phyloP scores from a whole-genome alignment of 2,888 invertebrate species.

The Drosophila stalkeri region DNA sequence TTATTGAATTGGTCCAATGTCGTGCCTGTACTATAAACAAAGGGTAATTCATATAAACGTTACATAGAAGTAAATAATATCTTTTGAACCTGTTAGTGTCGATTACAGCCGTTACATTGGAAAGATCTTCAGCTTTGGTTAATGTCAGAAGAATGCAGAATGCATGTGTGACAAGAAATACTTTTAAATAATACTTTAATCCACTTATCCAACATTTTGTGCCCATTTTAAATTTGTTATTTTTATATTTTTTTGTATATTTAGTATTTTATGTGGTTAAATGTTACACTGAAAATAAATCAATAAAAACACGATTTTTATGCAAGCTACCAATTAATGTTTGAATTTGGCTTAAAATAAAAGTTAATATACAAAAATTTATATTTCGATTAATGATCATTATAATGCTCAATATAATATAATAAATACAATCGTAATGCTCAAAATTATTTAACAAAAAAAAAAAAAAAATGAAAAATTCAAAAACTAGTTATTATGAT shows the following conservation, averaged over 20 bases:
- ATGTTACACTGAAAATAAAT: slow-evolving; percentile 32
- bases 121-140: slow-evolving; percentile 28
- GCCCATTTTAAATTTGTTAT: slow-evolving; percentile 17
- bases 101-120: slow-evolving; percentile 8
- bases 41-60: background rate
- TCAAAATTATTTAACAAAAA: background rate
- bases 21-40: slow-evolving; percentile 1
- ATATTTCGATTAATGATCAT: too few relatives aligned
- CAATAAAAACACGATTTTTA: background rate
- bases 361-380: background rate
- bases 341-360: background rate
- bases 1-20: slow-evolving; percentile 3
- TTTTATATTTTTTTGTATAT: background rate
- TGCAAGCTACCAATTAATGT: background rate
- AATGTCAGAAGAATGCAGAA: slow-evolving; percentile 22
- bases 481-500: background rate
- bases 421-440: background rate
- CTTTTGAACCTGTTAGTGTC: slow-evolving; percentile 13
- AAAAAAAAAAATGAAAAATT: background rate
- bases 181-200: slow-evolving; percentile 1
- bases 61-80: background rate
- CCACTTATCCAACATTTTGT: slow-evolving; percentile 11
- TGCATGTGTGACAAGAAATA: slow-evolving; percentile 12
- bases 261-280: background rate
- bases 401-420: too few relatives aligned